A percentile compares a stretch with the other conserved stretches of the same genome.
Evolutionary conservation across 2,113 vertebrate genomes (phyloP).

Genomic region (Hemichromis elongatus): DNA sequence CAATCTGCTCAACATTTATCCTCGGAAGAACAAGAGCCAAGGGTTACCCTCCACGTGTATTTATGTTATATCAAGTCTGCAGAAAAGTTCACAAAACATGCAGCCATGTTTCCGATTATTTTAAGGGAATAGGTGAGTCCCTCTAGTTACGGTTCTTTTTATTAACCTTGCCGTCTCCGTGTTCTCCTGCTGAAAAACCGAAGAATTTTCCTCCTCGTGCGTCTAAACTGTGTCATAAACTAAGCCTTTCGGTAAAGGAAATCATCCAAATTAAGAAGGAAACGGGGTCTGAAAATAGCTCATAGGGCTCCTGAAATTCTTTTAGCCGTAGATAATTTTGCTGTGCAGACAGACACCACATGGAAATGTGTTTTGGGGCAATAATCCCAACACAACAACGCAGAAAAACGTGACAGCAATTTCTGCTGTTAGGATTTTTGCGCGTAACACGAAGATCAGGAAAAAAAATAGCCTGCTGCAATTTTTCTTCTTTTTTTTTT

Average conservation of each 20-base stretch:
- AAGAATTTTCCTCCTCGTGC: conserved; percentile 11
- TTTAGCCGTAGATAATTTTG: conserved; percentile 35
- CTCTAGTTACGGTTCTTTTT: conserved; percentile 26
- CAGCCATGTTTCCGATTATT: not conserved
- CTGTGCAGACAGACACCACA: conserved; percentile 40
- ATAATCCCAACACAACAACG: not conserved
- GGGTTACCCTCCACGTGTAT: conserved; percentile 14
- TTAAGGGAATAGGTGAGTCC: not conserved
- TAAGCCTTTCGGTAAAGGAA: conserved; percentile 21
- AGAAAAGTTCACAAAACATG: conserved; percentile 15
- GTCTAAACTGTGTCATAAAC: conserved; percentile 21
- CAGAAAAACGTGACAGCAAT: not conserved
- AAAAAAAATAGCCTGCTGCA: not conserved
- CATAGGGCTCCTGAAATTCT: conserved; percentile 14
- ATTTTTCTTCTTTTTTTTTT: not conserved
- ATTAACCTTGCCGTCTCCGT: conserved; percentile 22
- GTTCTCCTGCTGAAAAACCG: conserved; percentile 9
- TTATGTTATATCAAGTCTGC: not conserved
- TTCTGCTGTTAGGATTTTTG: conserved; percentile 4
- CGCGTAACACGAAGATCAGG: not conserved
- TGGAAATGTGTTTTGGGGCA: conserved; percentile 33
- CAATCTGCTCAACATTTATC: not conserved
- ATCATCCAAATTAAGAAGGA: conserved; percentile 16
- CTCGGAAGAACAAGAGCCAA: not conserved
- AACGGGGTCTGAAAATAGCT: not conserved